Evolutionary conservation across 2,888 invertebrate species (phyloP).

Genomic region (Metallyticus violacea): DNA sequence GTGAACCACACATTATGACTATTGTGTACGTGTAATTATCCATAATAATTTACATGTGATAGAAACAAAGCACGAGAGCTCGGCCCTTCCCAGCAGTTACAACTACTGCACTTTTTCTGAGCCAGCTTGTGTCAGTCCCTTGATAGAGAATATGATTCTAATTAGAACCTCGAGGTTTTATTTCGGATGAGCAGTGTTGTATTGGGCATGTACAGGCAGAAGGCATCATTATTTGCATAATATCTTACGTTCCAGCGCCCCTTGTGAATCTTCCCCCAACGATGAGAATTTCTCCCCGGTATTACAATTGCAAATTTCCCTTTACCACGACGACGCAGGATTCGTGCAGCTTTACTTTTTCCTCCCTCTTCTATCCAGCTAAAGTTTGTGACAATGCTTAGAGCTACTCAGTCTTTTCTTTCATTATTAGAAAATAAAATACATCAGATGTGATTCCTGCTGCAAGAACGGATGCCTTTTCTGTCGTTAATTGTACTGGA

Average conservation of each 20-base stretch:
- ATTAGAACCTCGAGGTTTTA: not conserved
- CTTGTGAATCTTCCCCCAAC: not conserved
- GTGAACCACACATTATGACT: too few relatives aligned
- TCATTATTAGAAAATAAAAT: not conserved
- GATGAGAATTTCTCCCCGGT: not conserved
- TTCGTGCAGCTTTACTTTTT: not conserved
- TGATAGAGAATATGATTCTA: not conserved
- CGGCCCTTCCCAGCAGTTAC: not conserved
- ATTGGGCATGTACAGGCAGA: not conserved
- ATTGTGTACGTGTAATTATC: not conserved
- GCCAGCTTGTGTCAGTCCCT: not conserved
- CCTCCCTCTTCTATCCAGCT: not conserved
- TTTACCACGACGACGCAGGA: not conserved
- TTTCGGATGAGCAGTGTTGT: not conserved
- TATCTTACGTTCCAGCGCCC: constrained; percentile 9
- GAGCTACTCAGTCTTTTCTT: not conserved
- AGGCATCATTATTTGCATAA: constrained; percentile 2
- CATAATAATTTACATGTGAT: not conserved
- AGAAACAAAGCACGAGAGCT: not conserved
- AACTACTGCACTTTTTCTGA: not conserved
- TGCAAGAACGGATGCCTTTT: not conserved
- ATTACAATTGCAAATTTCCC: constrained; percentile 17
- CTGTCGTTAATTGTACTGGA: not conserved
- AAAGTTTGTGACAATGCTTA: not conserved
- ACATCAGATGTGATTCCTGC: not conserved